A percentile compares a stretch with the other conserved stretches of the same genome.
Conservation (phyloP, 2,797 vertebrate species). For the Varecia variegata region DNA sequence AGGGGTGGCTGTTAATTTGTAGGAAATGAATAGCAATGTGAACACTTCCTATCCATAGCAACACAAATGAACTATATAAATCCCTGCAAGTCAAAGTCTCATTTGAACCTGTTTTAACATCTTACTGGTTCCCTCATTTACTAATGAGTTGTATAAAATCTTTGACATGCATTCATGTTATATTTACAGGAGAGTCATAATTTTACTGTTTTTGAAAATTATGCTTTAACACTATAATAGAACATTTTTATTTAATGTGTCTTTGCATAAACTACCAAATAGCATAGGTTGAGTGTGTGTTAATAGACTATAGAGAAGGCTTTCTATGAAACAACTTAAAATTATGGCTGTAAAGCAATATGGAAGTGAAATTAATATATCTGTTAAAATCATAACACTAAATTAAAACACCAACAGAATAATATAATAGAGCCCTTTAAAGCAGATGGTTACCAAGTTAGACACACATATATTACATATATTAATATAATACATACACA, state of each 20-base stretch:
- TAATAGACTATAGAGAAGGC: neutral
- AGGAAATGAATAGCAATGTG: neutral
- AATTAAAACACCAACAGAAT: constrained; percentile 48
- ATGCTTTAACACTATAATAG: neutral
- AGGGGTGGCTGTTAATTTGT: neutral
- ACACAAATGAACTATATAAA: neutral
- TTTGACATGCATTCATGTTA: neutral
- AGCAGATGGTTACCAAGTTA: neutral
- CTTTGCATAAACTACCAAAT: neutral
- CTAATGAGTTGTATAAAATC: neutral
- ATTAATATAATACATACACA: neutral
- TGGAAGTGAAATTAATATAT: constrained; percentile 23
- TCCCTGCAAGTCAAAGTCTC: neutral
- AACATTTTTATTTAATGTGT: neutral
- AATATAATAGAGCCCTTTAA: constrained; percentile 30
- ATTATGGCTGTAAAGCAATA: neutral
- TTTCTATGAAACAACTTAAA: constrained; percentile 17
- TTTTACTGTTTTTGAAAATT: constrained; percentile 18
- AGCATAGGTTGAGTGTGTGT: neutral
- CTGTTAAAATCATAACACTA: constrained; percentile 49
- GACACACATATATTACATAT: neutral
- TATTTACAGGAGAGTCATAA: neutral
- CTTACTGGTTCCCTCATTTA: neutral
- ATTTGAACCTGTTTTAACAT: neutral
- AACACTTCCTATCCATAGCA: neutral